Evolutionary conservation across 2,888 invertebrate genomes (phyloP).

Genomic region (Campaea margaritaria): DNA sequence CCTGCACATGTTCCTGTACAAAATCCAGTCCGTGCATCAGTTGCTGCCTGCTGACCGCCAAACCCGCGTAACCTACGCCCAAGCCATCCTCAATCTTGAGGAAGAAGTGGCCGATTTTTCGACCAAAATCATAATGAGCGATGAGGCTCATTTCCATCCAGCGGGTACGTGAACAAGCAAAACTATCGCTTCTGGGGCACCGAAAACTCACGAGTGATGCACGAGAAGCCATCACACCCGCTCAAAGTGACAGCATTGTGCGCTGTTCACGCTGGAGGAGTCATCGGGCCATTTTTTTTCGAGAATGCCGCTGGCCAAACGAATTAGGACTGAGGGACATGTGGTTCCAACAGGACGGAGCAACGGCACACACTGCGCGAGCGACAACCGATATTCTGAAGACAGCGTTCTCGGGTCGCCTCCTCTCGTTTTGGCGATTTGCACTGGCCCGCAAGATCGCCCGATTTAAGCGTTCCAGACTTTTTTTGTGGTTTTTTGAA

Average conservation of each 20-base stretch:
- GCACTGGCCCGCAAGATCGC: too few species aligned
- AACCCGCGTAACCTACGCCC: not conserved
- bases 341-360: conserved; percentile 20
- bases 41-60: conserved; percentile 2
- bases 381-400: too few species aligned
- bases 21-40: conserved; percentile 31
- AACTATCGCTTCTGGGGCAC: conserved; percentile 15
- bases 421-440: too few species aligned
- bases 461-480: too few species aligned
- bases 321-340: conserved; percentile 3
- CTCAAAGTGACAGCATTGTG: conserved; percentile 6
- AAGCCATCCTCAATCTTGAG: not conserved
- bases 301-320: not conserved
- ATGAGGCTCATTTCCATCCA: conserved; percentile 8
- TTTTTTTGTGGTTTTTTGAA: too few species aligned
- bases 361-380: conserved; percentile 11
- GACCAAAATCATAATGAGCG: not conserved
- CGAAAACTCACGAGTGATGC: not conserved
- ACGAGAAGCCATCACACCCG: conserved; percentile 2
- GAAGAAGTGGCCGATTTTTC: not conserved
- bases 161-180: conserved; percentile 3
- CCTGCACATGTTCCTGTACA: conserved; percentile 40
- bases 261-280: conserved; percentile 4
- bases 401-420: too few species aligned
- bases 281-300: conserved; percentile 2